A percentile compares a stretch with the other conserved stretches of the same genome.
These are phyloP conservation scores for Agrilus planipennis DNA, from an alignment of 1,140 invertebrate genomes.

Conservation along the genomic window DNA sequence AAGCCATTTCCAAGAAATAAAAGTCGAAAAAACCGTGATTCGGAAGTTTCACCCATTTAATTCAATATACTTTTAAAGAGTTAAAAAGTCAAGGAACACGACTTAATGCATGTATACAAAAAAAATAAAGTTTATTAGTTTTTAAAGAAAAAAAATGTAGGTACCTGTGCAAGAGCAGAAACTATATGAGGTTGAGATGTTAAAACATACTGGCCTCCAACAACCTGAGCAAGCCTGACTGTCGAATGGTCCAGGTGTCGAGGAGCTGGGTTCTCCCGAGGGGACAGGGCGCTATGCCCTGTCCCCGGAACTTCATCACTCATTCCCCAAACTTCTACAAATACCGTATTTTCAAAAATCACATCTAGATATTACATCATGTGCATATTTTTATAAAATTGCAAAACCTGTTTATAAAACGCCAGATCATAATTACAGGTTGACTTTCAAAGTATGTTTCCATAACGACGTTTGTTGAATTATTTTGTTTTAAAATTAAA, in stretches of 20 bases:
- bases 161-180: constrained; percentile 28
- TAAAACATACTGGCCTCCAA: constrained; percentile 25
- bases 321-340: constrained; percentile 28
- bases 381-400: neutral
- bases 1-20: no score
- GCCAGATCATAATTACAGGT: neutral
- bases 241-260: constrained; percentile 25
- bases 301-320: constrained; percentile 34
- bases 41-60: no score
- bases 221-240: constrained; percentile 28
- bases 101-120: no score
- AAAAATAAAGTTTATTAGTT: no score
- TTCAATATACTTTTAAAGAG: no score
- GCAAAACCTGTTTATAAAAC: neutral
- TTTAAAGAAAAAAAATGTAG: constrained; percentile 1
- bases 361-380: neutral
- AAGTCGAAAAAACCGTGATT: no score
- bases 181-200: constrained; percentile 15
- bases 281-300: constrained; percentile 32
- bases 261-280: constrained; percentile 25
- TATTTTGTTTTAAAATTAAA: neutral
- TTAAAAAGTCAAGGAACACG: no score
- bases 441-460: neutral
- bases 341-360: constrained; percentile 6
- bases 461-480: neutral